Evolutionary conservation across 2,888 invertebrate species (phyloP).

Genomic region (Mesorhabditis belari): DNA sequence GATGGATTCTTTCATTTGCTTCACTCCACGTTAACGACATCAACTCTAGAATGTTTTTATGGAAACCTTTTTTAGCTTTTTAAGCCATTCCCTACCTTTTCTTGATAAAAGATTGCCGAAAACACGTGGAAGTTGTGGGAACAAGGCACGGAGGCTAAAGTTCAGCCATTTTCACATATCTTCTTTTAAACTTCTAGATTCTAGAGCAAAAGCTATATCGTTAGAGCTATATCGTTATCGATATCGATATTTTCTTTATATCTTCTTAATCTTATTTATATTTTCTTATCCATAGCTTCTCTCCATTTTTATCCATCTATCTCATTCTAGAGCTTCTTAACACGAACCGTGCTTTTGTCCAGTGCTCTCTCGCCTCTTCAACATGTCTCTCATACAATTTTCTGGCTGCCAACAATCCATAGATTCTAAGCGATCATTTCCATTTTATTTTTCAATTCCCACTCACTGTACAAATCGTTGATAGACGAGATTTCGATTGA

Average conservation of each 20-base stretch:
- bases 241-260: too few species aligned
- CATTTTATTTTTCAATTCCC: slow-evolving; percentile 1
- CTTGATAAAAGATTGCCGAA: slow-evolving; percentile 56
- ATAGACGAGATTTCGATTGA: slow-evolving; percentile 58
- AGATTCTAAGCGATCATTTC: slow-evolving; percentile 28
- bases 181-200: too few species aligned
- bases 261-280: too few species aligned
- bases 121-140: slow-evolving; percentile 32
- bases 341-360: slow-evolving; percentile 24
- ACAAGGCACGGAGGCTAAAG: slow-evolving; percentile 22
- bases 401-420: slow-evolving; percentile 28
- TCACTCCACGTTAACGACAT: slow-evolving; percentile 72
- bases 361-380: slow-evolving; percentile 28
- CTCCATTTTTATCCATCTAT: too few species aligned
- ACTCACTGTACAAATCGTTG: background rate
- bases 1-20: slow-evolving; percentile 75
- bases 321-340: too few species aligned
- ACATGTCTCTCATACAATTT: slow-evolving; percentile 34
- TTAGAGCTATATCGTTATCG: too few species aligned
- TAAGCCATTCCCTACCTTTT: too few species aligned
- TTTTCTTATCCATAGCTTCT: too few species aligned
- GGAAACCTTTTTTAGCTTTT: too few species aligned
- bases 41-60: too few species aligned
- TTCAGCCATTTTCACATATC: too few species aligned
- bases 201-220: too few species aligned